Conservation (phyloP, 2,113 vertebrate genomes). For the Pseudopipra pipra region DNA sequence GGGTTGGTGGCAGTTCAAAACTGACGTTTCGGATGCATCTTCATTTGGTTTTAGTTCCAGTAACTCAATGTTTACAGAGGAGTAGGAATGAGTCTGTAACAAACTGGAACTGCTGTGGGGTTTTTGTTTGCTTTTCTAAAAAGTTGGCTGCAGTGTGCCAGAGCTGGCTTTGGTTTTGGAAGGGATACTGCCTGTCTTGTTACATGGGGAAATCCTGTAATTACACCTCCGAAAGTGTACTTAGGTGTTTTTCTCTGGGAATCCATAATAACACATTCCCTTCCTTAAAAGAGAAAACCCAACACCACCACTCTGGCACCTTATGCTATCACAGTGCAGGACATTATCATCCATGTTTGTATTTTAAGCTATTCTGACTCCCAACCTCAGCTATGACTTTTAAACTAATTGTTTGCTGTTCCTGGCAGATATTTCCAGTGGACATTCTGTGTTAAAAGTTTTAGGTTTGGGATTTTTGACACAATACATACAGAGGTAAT, state of each 20-base stretch:
- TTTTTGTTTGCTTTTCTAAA: background rate
- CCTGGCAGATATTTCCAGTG: background rate
- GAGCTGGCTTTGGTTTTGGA: background rate
- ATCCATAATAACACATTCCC: background rate
- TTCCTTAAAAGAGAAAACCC: background rate
- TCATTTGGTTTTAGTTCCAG: background rate
- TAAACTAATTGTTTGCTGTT: background rate
- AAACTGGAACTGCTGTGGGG: accelerated
- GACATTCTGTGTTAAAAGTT: background rate
- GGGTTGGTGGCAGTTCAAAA: background rate
- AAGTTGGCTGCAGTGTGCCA: background rate
- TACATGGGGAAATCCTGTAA: background rate
- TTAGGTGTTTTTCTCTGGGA: background rate
- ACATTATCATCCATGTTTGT: background rate
- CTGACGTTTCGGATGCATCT: accelerated
- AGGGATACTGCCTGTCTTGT: background rate
- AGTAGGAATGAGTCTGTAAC: background rate
- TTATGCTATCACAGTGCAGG: background rate
- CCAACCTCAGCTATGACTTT: background rate
- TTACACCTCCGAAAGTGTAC: background rate
- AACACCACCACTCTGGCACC: too few relatives aligned
- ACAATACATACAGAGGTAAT: background rate
- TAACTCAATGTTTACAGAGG: background rate
- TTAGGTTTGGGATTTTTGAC: background rate
- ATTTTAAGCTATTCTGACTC: background rate